phyloP scores from a whole-genome alignment of 2,113 vertebrate species.

The Phylloscopus trochilus region DNA sequence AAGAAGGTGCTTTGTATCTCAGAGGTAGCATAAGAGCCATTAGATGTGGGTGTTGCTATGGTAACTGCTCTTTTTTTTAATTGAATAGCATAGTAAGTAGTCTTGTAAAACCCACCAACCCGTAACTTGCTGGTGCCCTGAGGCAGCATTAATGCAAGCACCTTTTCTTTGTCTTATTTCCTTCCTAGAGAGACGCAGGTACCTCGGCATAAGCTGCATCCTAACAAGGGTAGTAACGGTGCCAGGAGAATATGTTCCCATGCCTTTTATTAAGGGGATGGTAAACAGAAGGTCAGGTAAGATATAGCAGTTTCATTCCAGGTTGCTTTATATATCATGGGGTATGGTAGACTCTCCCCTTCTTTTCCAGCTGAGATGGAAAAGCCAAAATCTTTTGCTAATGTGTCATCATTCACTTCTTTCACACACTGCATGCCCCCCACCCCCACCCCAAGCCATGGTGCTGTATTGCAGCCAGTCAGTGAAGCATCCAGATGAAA shows the following conservation, averaged over 20 bases:
- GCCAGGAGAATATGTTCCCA: neutral
- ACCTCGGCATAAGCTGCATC: conserved; percentile 1
- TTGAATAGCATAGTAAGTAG: conserved; percentile 77
- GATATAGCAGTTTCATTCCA: neutral
- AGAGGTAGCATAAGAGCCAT: conserved; percentile 77
- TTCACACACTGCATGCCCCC: neutral
- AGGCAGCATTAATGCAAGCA: conserved; percentile 74
- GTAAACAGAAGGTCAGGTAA: neutral
- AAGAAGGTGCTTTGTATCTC: conserved; percentile 79
- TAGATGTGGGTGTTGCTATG: conserved; percentile 77
- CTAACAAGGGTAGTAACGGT: neutral
- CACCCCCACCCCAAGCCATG: neutral
- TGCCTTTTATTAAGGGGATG: neutral
- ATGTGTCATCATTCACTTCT: neutral
- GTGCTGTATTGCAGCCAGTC: neutral
- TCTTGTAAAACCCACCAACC: conserved; percentile 81
- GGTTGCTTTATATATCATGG: neutral
- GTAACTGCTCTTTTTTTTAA: conserved; percentile 75
- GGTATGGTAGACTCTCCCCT: neutral
- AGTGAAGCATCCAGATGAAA: neutral
- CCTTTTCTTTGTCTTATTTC: conserved; percentile 72
- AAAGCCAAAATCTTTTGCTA: neutral
- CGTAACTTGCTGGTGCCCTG: conserved; percentile 71
- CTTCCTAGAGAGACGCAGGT: conserved; percentile 41
- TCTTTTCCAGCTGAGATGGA: neutral